Evolutionary conservation across 2,797 vertebrate species (phyloP).

Genomic region (Anisognathus igniventris): DNA sequence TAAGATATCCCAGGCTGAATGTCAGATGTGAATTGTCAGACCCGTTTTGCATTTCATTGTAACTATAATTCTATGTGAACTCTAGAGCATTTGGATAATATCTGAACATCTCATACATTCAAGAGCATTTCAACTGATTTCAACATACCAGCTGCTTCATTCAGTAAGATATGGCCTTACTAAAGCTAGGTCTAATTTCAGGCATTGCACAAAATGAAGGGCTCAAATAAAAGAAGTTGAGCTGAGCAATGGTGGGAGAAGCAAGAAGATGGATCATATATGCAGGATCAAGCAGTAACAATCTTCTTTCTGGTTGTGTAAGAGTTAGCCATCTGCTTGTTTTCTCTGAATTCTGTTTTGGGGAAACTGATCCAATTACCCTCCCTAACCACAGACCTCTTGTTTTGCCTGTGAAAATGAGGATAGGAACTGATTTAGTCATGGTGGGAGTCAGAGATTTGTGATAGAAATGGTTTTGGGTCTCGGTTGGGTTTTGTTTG

Average conservation of each 20-base stretch:
- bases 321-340: not conserved
- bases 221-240: not conserved
- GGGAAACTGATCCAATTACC: not conserved
- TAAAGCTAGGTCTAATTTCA: not conserved
- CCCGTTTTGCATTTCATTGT: not conserved
- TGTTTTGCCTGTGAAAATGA: not conserved
- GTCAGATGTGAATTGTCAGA: not conserved
- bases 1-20: not conserved
- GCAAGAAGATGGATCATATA: not conserved
- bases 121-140: not conserved
- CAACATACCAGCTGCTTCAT: not conserved
- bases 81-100: not conserved
- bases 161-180: not conserved
- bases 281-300: not conserved
- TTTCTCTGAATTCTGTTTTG: not conserved
- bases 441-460: not conserved
- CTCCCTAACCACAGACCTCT: not conserved
- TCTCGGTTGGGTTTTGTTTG: not conserved
- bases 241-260: not conserved
- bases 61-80: not conserved
- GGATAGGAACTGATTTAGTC: not conserved
- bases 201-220: not conserved
- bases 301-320: not conserved
- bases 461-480: not conserved
- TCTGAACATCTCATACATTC: not conserved